Conservation (phyloP, 2,797 vertebrate genomes). For the Esox masquinongy region DNA sequence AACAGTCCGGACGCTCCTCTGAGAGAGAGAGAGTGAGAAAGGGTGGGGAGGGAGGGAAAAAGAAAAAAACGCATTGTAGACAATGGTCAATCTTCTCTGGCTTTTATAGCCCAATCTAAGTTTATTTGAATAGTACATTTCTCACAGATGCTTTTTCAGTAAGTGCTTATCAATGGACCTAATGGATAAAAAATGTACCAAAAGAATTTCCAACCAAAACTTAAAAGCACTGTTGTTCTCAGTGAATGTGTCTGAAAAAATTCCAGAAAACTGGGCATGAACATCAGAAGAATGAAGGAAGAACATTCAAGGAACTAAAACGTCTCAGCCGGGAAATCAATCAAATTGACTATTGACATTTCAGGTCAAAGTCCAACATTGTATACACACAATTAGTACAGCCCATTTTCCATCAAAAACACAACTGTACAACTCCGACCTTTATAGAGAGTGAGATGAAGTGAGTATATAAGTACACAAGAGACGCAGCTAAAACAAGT, state of each 20-base stretch:
- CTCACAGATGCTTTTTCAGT: not conserved
- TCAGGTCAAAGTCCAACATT: not conserved
- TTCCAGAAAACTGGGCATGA: not conserved
- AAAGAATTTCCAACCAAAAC: not conserved
- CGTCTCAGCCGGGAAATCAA: not conserved
- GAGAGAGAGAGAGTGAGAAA: constrained; percentile 14
- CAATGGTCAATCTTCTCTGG: not conserved
- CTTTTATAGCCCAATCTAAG: not conserved
- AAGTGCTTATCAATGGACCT: not conserved
- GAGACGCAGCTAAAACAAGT: not conserved
- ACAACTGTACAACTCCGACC: not conserved
- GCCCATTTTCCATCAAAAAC: not conserved
- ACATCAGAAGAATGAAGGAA: not conserved
- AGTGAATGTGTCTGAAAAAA: not conserved
- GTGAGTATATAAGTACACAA: not conserved
- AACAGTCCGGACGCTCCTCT: constrained; percentile 91
- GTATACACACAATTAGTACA: not conserved
- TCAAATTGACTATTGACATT: not conserved
- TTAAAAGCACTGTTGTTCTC: not conserved
- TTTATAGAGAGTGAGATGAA: constrained; percentile 4
- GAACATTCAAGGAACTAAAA: not conserved
- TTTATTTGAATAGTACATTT: too few species aligned
- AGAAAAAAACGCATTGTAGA: not conserved
- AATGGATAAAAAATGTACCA: not conserved
- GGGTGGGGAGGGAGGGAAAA: not conserved